Evolutionary conservation across 2,113 vertebrate species (phyloP).

Genomic region (Onychostoma macrolepis): DNA sequence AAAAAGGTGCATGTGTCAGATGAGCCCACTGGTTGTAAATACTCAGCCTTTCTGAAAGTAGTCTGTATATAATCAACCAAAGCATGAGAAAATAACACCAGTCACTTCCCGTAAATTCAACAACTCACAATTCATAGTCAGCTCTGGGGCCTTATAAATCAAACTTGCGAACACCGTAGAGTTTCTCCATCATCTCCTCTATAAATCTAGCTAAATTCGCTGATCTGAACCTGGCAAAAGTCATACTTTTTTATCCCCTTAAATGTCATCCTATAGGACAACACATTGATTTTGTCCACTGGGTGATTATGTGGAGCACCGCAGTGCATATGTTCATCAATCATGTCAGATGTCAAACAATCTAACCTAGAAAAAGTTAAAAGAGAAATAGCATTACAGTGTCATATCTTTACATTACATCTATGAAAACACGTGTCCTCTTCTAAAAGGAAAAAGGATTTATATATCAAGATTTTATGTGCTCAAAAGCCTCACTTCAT

Average conservation of each 20-base stretch:
- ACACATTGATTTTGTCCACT: neutral
- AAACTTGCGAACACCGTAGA: neutral
- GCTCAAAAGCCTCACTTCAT: neutral
- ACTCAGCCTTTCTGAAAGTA: neutral
- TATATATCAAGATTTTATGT: neutral
- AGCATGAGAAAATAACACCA: neutral
- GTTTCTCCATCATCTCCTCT: neutral
- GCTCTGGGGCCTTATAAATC: neutral
- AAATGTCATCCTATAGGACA: neutral
- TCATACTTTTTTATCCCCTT: neutral
- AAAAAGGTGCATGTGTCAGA: neutral
- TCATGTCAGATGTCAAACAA: neutral
- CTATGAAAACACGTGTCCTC: neutral
- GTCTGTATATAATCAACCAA: neutral
- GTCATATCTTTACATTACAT: neutral
- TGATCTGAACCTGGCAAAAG: neutral
- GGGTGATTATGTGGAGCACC: constrained; percentile 16
- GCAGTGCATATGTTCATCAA: neutral
- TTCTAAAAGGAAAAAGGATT: neutral
- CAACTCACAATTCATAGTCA: constrained; percentile 4
- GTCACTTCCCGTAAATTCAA: neutral
- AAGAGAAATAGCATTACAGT: neutral
- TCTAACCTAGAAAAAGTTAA: neutral
- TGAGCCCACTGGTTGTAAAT: neutral
- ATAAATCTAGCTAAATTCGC: constrained; percentile 13